phyloP scores from a whole-genome alignment of 2,888 invertebrate genomes.

The Phortica okadai region DNA sequence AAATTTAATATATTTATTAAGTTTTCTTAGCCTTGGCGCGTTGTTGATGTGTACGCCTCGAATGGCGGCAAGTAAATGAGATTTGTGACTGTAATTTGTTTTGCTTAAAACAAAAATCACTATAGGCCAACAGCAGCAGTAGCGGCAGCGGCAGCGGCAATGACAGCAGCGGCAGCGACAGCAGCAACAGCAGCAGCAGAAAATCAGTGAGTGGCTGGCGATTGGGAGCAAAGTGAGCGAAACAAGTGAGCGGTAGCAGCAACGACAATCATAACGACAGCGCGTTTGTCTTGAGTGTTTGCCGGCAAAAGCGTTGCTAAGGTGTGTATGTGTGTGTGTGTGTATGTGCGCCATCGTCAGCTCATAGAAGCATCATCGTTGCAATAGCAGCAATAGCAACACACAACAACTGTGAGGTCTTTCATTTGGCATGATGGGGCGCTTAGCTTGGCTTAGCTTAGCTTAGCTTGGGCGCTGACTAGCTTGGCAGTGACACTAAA shows the following conservation, averaged over 20 bases:
- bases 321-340: too few species aligned
- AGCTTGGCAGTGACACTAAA: slow-evolving; percentile 21
- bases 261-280: not conserved
- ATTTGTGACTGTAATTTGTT: slow-evolving; percentile 73
- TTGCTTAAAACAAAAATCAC: slow-evolving; percentile 68
- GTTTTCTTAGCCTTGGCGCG: slow-evolving; percentile 40
- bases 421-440: too few species aligned
- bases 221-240: not conserved
- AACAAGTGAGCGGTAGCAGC: not conserved
- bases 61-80: slow-evolving; percentile 75
- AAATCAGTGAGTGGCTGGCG: not conserved
- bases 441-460: too few species aligned
- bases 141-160: slow-evolving; percentile 5
- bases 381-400: too few species aligned
- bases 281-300: too few species aligned
- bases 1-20: slow-evolving; percentile 21
- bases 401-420: too few species aligned
- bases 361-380: too few species aligned
- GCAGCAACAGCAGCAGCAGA: not conserved
- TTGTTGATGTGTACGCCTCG: slow-evolving; percentile 71
- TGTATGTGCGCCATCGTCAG: too few species aligned
- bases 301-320: too few species aligned
- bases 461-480: not conserved
- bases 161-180: slow-evolving; percentile 16
- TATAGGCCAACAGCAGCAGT: slow-evolving; percentile 38